These are phyloP conservation scores for Disparrhopalites patrizii DNA, from an alignment of 2,888 invertebrate species.

Conservation along the genomic window DNA sequence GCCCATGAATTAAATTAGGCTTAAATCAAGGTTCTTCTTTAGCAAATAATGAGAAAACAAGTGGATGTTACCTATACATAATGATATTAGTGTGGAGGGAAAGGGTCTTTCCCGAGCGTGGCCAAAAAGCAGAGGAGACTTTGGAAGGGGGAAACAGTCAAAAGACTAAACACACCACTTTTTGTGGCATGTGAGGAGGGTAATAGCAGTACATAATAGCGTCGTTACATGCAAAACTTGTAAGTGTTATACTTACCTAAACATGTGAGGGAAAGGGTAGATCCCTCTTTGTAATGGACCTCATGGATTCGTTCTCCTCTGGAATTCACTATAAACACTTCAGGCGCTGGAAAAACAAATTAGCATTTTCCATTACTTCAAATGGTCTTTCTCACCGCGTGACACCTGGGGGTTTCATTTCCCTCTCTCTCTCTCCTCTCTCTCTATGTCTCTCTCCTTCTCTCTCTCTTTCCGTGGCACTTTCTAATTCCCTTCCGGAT, in stretches of 20 bases:
- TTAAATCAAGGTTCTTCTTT: slow-evolving; percentile 18
- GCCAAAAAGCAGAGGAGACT: neutral
- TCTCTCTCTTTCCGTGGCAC: too few relatives aligned
- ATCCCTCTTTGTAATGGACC: slow-evolving; percentile 66
- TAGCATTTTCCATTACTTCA: slow-evolving; percentile 31
- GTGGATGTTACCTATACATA: neutral
- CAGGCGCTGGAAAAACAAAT: slow-evolving; percentile 58
- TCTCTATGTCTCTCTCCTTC: neutral
- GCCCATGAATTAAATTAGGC: slow-evolving; percentile 25
- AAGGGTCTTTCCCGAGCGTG: too few relatives aligned
- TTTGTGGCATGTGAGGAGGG: too few relatives aligned
- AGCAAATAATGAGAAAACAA: slow-evolving; percentile 6
- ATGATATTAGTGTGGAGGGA: neutral
- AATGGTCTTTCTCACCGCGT: slow-evolving; percentile 21
- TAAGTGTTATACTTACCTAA: slow-evolving; percentile 50
- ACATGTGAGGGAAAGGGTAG: slow-evolving; percentile 64
- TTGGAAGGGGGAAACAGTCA: too few relatives aligned
- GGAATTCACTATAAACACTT: slow-evolving; percentile 66
- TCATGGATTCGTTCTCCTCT: slow-evolving; percentile 62
- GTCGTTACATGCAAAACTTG: too few relatives aligned
- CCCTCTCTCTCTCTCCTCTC: slow-evolving; percentile 6
- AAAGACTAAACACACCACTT: too few relatives aligned
- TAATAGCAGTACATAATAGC: too few relatives aligned
- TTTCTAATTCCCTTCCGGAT: neutral
- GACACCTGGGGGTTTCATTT: slow-evolving; percentile 27